phyloP scores from a whole-genome alignment of 2,113 vertebrate genomes.

The Gobius niger region DNA sequence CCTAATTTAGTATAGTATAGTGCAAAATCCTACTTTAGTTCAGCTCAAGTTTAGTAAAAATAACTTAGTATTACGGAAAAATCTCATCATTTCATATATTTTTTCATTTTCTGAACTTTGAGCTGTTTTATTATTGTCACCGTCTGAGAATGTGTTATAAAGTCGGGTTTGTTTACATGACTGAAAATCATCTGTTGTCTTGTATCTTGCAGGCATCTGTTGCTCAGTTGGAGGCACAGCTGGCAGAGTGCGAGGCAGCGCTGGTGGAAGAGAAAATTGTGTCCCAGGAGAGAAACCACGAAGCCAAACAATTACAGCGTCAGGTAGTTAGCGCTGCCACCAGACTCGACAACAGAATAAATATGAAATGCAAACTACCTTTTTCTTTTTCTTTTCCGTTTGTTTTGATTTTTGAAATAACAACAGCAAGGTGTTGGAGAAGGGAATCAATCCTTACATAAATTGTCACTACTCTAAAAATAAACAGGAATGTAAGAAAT shows the following conservation, averaged over 20 bases:
- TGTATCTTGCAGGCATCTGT: slow-evolving; percentile 70
- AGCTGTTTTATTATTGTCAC: not conserved
- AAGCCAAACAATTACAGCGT: slow-evolving; percentile 69
- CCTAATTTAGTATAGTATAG: no score
- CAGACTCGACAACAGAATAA: not conserved
- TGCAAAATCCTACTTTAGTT: no score
- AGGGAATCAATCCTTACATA: no score
- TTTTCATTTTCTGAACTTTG: not conserved
- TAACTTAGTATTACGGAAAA: no score
- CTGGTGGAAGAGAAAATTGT: slow-evolving; percentile 73
- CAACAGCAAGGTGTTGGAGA: no score
- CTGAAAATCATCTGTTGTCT: not conserved
- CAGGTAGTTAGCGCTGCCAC: slow-evolving; percentile 71
- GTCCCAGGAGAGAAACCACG: slow-evolving; percentile 71
- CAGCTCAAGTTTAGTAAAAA: no score
- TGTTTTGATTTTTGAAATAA: no score
- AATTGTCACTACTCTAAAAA: no score
- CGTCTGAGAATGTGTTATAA: not conserved
- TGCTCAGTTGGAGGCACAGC: slow-evolving; percentile 69
- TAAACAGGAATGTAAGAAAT: no score
- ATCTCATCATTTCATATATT: no score
- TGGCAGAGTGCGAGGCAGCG: slow-evolving; percentile 70
- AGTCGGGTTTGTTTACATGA: not conserved
- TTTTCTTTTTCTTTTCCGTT: no score
- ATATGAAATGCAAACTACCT: not conserved